These are phyloP conservation scores for Platalea minor DNA, from an alignment of 2,797 vertebrate species.

Conservation along the genomic window DNA sequence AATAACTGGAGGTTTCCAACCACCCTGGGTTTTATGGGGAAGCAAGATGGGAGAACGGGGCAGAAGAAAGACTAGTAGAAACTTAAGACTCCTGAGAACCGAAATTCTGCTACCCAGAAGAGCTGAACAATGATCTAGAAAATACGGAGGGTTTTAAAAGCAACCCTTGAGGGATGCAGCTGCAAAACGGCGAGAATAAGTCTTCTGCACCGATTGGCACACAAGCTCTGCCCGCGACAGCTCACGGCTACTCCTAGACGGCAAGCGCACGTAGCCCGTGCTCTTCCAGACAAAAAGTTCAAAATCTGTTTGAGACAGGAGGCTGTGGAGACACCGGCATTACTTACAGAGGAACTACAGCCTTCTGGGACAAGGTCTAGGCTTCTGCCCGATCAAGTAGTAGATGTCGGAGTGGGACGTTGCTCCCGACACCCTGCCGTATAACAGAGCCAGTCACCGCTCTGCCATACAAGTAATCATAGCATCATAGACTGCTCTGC, in stretches of 20 bases:
- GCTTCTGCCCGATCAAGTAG: too few relatives aligned
- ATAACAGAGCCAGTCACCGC: background rate
- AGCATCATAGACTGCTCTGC: too few relatives aligned
- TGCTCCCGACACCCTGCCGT: background rate
- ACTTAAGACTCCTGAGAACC: background rate
- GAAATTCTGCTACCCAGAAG: background rate
- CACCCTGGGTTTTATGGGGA: background rate
- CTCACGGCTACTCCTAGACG: background rate
- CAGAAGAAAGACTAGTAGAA: background rate
- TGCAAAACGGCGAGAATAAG: background rate
- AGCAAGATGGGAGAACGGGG: background rate
- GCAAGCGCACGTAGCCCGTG: background rate
- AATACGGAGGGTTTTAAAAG: background rate
- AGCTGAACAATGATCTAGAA: background rate
- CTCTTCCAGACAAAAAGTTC: background rate
- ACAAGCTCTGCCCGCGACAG: background rate
- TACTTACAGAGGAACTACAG: background rate
- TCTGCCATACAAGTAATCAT: background rate
- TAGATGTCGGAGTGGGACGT: rapidly evolving
- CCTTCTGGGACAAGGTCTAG: background rate
- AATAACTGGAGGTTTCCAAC: background rate
- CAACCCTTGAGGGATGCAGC: background rate
- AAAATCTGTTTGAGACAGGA: background rate
- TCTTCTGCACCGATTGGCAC: background rate
- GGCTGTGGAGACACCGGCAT: background rate